Conservation (phyloP, 2,113 vertebrate species). For the Calidris pugnax region DNA sequence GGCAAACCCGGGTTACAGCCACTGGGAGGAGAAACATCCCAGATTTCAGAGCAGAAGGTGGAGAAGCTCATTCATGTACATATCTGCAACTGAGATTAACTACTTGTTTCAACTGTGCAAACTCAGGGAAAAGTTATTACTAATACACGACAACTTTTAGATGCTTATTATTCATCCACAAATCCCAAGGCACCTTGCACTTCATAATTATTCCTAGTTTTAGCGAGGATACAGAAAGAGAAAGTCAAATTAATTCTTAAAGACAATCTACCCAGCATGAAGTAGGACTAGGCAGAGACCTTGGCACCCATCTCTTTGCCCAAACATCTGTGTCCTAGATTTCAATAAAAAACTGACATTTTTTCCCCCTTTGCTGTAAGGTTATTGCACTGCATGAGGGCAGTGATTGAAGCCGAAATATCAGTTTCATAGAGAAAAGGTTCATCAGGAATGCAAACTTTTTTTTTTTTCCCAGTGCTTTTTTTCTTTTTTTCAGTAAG, state of each 20-base stretch:
- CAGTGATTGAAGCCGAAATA: not conserved
- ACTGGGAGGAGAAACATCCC: not conserved
- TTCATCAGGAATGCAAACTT: not conserved
- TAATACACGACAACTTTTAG: not conserved
- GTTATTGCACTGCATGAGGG: not conserved
- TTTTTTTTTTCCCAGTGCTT: not conserved
- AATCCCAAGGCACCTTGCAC: not conserved
- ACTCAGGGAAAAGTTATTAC: not conserved
- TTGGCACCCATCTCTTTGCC: not conserved
- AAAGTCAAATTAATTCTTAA: not conserved
- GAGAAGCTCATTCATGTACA: not conserved
- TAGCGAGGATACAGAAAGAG: not conserved
- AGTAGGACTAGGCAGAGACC: not conserved
- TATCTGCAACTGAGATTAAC: not conserved
- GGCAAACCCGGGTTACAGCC: no score
- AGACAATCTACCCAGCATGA: not conserved
- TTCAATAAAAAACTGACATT: not conserved
- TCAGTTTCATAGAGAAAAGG: not conserved
- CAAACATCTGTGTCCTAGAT: not conserved
- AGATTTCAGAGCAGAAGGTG: not conserved
- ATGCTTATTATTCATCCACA: not conserved
- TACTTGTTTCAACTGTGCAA: not conserved
- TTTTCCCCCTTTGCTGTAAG: not conserved
- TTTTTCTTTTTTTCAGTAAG: not conserved
- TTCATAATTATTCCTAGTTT: not conserved